Evolutionary conservation across 2,797 vertebrate genomes (phyloP).

Genomic region (Clarias platycephalus): DNA sequence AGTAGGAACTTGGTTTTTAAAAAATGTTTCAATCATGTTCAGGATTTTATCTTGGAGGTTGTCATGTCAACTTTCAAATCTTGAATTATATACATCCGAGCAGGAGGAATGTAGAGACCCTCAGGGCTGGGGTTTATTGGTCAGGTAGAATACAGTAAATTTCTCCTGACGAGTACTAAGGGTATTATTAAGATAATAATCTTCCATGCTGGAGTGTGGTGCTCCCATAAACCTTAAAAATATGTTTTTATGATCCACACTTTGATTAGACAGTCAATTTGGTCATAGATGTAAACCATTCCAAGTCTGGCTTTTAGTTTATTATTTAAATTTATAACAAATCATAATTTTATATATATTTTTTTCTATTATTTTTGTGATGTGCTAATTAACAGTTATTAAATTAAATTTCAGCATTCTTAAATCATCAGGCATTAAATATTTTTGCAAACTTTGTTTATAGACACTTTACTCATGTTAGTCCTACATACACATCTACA

Average conservation of each 20-base stretch:
- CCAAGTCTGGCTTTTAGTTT: background rate
- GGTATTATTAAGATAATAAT: background rate
- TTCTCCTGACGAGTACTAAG: background rate
- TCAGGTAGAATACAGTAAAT: background rate
- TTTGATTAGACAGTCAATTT: background rate
- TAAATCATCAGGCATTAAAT: background rate
- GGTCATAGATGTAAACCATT: background rate
- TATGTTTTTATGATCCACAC: background rate
- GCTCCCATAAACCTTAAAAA: background rate
- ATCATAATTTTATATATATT: background rate
- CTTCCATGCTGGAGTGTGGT: background rate
- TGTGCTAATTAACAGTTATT: background rate
- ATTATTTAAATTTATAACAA: background rate
- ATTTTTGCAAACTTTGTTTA: background rate
- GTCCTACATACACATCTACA: background rate
- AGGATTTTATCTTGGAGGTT: background rate
- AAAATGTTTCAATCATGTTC: conserved; percentile 10
- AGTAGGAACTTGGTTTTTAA: conserved; percentile 57
- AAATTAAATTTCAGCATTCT: background rate
- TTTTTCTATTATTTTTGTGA: background rate
- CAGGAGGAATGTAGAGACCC: conserved; percentile 39
- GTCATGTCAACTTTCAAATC: conserved; percentile 15
- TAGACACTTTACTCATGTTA: background rate
- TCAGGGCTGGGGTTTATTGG: conserved; percentile 25
- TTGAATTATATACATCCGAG: conserved; percentile 26